These are phyloP conservation scores for Protobothrops flavoviridis DNA, from an alignment of 2,113 vertebrate species.

Conservation along the genomic window DNA sequence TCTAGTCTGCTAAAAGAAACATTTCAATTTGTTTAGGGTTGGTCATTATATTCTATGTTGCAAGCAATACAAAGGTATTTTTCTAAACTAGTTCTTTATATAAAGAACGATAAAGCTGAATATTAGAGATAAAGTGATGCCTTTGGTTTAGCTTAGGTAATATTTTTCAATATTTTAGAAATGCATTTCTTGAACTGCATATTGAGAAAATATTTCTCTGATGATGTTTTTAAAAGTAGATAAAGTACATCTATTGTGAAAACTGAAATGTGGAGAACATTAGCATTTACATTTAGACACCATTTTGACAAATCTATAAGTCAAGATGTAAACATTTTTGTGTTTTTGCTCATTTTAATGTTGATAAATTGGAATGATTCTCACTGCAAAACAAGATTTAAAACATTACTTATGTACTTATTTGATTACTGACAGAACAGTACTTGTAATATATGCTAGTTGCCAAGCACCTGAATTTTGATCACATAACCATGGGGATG, in stretches of 20 bases:
- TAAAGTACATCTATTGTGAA: background rate
- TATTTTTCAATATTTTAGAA: background rate
- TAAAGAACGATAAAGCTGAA: background rate
- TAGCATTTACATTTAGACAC: background rate
- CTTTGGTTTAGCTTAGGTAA: background rate
- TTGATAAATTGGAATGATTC: background rate
- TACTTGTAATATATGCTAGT: background rate
- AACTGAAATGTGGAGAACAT: background rate
- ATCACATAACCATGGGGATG: background rate
- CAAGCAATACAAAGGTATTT: constrained; percentile 21
- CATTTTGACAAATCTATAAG: background rate
- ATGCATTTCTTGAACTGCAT: background rate
- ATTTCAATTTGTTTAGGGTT: constrained; percentile 29
- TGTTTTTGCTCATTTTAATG: background rate
- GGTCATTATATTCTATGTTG: constrained; percentile 7
- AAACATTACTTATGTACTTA: background rate
- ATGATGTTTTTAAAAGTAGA: background rate
- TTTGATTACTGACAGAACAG: background rate
- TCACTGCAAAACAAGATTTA: background rate
- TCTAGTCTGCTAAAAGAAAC: constrained; percentile 23
- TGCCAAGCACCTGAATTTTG: background rate
- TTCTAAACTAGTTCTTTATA: constrained; percentile 14
- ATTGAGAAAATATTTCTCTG: background rate
- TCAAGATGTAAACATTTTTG: background rate
- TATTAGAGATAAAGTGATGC: background rate